Evolutionary conservation across 1,140 invertebrate genomes (phyloP).

Genomic region (Pseudomyrmex flavicornis): DNA sequence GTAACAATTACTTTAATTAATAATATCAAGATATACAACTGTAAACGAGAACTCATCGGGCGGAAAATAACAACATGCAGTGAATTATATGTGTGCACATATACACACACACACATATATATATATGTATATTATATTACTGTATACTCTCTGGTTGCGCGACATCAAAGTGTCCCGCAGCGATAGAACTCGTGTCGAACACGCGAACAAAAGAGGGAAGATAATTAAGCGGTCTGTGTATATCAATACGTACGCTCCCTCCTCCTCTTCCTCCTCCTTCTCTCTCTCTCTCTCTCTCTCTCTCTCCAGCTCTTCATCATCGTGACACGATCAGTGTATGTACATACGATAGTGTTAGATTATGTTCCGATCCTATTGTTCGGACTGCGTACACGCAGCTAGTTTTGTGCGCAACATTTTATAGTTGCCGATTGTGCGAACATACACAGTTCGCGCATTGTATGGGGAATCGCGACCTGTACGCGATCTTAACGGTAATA

Average conservation of each 20-base stretch:
- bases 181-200: conserved; percentile 49
- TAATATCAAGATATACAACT: conserved; percentile 1
- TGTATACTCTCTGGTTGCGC: neutral
- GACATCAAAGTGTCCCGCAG: conserved; percentile 49
- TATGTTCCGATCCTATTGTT: conserved; percentile 45
- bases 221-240: conserved; percentile 58
- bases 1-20: conserved; percentile 55
- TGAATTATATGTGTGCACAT: neutral
- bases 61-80: conserved; percentile 32
- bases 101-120: neutral
- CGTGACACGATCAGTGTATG: conserved; percentile 42
- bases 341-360: conserved; percentile 45
- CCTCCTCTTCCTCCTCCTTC: neutral
- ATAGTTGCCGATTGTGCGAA: neutral
- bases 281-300: too few relatives aligned
- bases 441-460: neutral
- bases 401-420: conserved; percentile 18
- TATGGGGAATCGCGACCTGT: conserved; percentile 2
- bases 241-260: conserved; percentile 21
- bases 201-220: conserved; percentile 2
- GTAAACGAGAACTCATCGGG: conserved; percentile 25
- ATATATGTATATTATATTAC: too few relatives aligned
- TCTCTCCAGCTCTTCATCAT: neutral
- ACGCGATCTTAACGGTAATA: neutral
- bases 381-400: neutral